Conservation (phyloP, 2,113 vertebrate genomes). For the Picathartes gymnocephalus region DNA sequence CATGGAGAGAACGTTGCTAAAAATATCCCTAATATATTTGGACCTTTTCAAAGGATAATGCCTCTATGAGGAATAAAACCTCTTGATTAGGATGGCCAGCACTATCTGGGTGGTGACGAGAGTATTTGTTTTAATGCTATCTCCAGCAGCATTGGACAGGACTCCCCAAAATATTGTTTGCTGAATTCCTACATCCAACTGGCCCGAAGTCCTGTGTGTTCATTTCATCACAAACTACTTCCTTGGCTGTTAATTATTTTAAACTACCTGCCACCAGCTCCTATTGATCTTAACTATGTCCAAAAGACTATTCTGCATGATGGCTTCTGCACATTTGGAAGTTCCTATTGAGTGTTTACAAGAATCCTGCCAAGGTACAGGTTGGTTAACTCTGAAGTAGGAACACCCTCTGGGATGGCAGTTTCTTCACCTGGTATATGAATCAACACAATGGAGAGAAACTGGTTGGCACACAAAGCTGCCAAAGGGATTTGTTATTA, state of each 20-base stretch:
- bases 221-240: neutral
- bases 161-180: neutral
- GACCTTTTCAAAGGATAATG: neutral
- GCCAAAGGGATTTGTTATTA: neutral
- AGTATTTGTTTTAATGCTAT: neutral
- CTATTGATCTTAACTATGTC: neutral
- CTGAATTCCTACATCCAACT: neutral
- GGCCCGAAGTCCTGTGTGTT: fast-evolving
- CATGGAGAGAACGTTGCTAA: neutral
- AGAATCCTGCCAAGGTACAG: neutral
- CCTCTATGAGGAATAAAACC: neutral
- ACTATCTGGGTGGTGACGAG: neutral
- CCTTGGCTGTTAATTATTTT: neutral
- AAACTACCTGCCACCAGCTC: neutral
- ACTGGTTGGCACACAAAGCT: neutral
- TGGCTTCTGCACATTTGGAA: neutral
- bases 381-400: neutral
- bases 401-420: neutral
- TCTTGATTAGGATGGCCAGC: neutral
- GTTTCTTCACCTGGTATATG: neutral
- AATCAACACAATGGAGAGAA: neutral
- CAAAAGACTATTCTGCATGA: neutral
- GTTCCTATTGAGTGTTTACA: neutral
- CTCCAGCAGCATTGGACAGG: neutral
- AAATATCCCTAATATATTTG: fast-evolving